Percentiles rank a stretch among this genome's conserved stretches.
These are phyloP conservation scores for Rotaria sp. DNA, from an alignment of 2,888 invertebrate species.

Conservation along the genomic window DNA sequence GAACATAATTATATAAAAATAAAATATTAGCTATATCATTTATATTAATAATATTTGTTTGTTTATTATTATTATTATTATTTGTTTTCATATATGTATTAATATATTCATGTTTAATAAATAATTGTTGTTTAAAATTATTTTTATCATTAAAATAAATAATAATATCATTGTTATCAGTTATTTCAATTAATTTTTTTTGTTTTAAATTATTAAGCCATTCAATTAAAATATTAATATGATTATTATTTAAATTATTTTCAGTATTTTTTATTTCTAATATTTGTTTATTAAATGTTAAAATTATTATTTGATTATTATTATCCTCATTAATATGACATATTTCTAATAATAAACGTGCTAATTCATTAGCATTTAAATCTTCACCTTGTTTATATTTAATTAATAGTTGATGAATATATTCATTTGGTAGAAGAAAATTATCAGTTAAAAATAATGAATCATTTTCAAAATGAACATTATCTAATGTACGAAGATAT, in stretches of 20 bases:
- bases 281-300: not conserved
- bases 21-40: not conserved
- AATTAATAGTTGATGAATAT: not conserved
- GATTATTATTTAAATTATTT: too few relatives aligned
- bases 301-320: not conserved
- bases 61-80: not conserved
- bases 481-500: not conserved
- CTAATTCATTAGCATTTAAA: constrained; percentile 18
- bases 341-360: not conserved
- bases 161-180: not conserved
- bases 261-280: not conserved
- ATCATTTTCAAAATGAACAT: not conserved
- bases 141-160: not conserved
- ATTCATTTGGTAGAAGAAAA: not conserved
- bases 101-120: not conserved
- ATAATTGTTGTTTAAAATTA: not conserved
- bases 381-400: not conserved
- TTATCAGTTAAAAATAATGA: not conserved
- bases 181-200: not conserved
- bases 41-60: not conserved
- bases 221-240: not conserved
- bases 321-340: not conserved
- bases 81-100: not conserved
- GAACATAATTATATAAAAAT: not conserved
- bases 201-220: not conserved